Base-by-base conservation (phyloP, 2,888 invertebrate species). In the Heliconius sara region DNA sequence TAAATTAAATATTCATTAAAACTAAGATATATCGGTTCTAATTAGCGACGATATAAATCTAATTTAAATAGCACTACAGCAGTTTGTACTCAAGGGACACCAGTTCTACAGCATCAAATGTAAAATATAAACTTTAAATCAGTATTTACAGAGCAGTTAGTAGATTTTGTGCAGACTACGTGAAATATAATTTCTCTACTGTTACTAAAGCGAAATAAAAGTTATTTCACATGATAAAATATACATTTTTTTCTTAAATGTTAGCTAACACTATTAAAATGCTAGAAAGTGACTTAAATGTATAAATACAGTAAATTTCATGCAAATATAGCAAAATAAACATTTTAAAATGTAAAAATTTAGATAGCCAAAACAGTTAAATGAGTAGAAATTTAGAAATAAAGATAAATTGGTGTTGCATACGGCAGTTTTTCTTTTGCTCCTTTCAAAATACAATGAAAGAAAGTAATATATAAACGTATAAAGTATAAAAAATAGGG, bases 41-140 rank as follows among this genome's bases (percentile, higher is more conserved):
- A 73, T 73, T 60, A 60, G 57, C 16, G 68, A 70, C 43, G 10
- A 12, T n/a, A 30, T 34, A 34, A 34, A 30, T 72, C 57, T 73
- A 73, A 73, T 22, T 73, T 57, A 34, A 12, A 34, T 52, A 52
- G 27, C 73, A 60, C 72, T 30, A 22, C 9, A 5, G 13, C n/a
- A 73, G 39, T 43, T 43, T 70, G 25, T 7, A 43, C 73, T 34
- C 60, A n/a, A 34, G 73, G 73, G 57, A 73, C 34, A 34, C 30
- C 57, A 60, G 34, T 60, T 30, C 57, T 57, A 34, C 34, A n/a
- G 60, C 57, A 60, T 60, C 60, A 73, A 60, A 57, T 73, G 57
- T 73, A 60, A 34, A 73, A 73, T 73, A 34, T 60, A 73, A 70
- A 73, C 34, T 73, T 73, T 73, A 60, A 73, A 73, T 34, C 57